Base-by-base conservation (phyloP, 2,113 vertebrate genomes). In the Varanus salvator region DNA sequence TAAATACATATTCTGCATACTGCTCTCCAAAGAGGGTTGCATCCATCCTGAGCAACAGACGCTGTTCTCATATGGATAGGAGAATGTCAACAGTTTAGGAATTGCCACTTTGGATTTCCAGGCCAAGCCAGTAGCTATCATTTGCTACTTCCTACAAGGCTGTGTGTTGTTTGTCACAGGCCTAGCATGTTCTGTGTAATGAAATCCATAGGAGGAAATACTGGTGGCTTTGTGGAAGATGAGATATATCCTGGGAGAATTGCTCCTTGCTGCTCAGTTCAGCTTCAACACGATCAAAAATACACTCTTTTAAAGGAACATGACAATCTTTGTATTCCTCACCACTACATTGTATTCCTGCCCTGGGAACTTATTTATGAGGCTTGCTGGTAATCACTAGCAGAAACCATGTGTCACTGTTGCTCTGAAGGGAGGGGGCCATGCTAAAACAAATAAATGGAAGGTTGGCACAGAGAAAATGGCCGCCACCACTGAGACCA, bases 381-480 rank as follows among this genome's bases (percentile, higher is more conserved):
- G 17, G 29, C 48, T 72, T 71, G 17, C 29, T 44, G 23, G 57
- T 72, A 88, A 72, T 72, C 48, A 81, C 29, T 54, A 17, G 23
- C 38, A 71, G 48, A 80, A 69, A 52, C 44, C 85, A 31, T 12
- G 9, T 60, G 64, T 27, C 31, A 52, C 34, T 44, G 31, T 82
- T 71, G 50, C 52, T 88, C 78, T 38, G 50, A 82, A 82, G 4
- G 29, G 1, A 3, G 7, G 1, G 2, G 23, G 8, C 19, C 21
- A 17, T 31, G 54, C 31, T 78, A 83, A 88, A 88, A 82, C 11
- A 38, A 81, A 60, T 34, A 29, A 82, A 60, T 27, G 60, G 78
- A 88, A 81, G n/a, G 21, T 80, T 60, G 52, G n/a, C 68, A 88
- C 66, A 81, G 48, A 71, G 23, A 6, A 88, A 88, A 81, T 80